Evolutionary conservation across 2,113 vertebrate species (phyloP).

Genomic region (Pampusana beccarii): DNA sequence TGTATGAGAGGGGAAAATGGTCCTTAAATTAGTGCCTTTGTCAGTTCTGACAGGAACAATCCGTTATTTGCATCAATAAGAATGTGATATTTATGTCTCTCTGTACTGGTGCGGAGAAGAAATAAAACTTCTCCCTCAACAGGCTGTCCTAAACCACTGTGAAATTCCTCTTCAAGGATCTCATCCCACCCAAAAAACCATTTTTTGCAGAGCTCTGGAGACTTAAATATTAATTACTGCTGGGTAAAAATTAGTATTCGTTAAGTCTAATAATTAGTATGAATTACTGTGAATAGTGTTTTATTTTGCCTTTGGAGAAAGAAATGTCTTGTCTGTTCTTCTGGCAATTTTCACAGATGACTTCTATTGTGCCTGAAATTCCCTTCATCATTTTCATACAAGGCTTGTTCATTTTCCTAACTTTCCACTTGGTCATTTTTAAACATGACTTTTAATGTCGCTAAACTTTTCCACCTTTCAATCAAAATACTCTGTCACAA

Average conservation of each 20-base stretch:
- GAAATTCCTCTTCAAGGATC: neutral
- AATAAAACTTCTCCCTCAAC: constrained; percentile 40
- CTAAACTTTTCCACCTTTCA: neutral
- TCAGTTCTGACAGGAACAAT: neutral
- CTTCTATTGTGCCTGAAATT: neutral
- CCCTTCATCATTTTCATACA: neutral
- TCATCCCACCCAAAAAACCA: neutral
- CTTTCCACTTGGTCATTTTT: constrained; percentile 34
- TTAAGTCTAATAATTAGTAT: constrained; percentile 7
- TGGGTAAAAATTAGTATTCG: constrained; percentile 9
- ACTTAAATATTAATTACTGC: constrained; percentile 11
- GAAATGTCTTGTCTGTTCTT: neutral
- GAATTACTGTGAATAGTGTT: neutral
- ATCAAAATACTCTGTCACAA: neutral
- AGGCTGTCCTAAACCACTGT: neutral
- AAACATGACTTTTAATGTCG: neutral
- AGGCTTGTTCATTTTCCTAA: constrained; percentile 6
- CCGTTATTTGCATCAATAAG: constrained; percentile 24
- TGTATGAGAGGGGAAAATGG: neutral
- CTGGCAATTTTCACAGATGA: neutral
- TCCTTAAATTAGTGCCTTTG: neutral
- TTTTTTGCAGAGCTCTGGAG: neutral
- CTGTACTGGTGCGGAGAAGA: neutral
- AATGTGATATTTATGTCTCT: constrained; percentile 3
- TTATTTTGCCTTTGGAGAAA: constrained; percentile 10